Evolutionary conservation across 2,888 invertebrate genomes (phyloP).

Genomic region (Teleogryllus oceanicus): DNA sequence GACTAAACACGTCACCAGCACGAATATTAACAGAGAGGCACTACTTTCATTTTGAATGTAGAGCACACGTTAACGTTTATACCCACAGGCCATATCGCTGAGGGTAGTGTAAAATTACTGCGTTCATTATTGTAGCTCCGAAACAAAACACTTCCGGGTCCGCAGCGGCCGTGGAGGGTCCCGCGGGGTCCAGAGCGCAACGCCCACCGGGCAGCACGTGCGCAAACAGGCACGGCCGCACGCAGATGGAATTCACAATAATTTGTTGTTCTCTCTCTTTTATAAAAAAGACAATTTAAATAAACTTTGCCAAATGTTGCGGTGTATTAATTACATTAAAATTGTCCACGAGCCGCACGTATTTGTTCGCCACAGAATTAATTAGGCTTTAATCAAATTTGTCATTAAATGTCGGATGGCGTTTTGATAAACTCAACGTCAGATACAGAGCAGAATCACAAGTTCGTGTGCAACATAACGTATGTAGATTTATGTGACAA

Average conservation of each 20-base stretch:
- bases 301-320: not conserved
- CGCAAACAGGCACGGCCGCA: too few relatives aligned
- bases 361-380: not conserved
- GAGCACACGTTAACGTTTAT: too few relatives aligned
- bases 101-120: too few relatives aligned
- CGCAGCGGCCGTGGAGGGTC: too few relatives aligned
- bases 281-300: not conserved
- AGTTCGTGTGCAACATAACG: conserved; percentile 5
- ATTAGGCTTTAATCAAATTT: conserved; percentile 10
- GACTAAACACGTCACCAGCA: too few relatives aligned
- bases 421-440: conserved; percentile 18
- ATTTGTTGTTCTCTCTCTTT: not conserved
- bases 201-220: too few relatives aligned
- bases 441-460: not conserved
- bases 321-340: conserved; percentile 9
- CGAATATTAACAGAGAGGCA: too few relatives aligned
- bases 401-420: not conserved
- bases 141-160: too few relatives aligned
- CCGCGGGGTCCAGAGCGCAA: too few relatives aligned
- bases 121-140: too few relatives aligned
- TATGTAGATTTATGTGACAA: conserved; percentile 10
- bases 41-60: too few relatives aligned
- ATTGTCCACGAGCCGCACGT: conserved; percentile 18
- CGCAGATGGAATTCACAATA: not conserved
- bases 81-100: too few relatives aligned